Percentiles rank a stretch among this genome's conserved stretches.
These are phyloP conservation scores for Steatornis caripensis DNA, from an alignment of 2,113 vertebrate genomes.

Conservation along the genomic window DNA sequence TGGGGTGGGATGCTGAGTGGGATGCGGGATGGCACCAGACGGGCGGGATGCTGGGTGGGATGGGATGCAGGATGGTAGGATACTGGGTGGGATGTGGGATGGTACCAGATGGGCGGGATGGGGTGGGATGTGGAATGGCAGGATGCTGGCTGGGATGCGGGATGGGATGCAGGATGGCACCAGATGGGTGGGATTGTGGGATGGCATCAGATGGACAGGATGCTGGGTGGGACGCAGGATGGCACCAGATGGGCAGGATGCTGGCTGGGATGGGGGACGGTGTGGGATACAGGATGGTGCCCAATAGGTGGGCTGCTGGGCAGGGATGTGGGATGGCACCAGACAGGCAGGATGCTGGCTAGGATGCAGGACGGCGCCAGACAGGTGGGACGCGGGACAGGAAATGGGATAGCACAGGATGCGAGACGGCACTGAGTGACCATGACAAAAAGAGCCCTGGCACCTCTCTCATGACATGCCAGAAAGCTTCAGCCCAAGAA, in stretches of 20 bases:
- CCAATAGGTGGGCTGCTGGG: rapidly evolving
- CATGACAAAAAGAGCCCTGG: background rate
- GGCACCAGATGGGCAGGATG: background rate
- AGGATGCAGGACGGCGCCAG: background rate
- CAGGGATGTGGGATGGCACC: background rate
- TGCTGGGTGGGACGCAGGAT: background rate
- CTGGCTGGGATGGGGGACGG: background rate
- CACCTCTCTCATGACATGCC: background rate
- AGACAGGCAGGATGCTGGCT: background rate
- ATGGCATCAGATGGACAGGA: background rate
- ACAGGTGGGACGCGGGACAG: background rate
- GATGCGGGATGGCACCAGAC: background rate
- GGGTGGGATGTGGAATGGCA: too few relatives aligned
- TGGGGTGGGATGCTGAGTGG: background rate
- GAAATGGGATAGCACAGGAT: rapidly evolving
- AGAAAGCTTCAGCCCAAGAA: background rate
- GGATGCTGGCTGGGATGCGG: background rate
- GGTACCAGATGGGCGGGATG: too few relatives aligned
- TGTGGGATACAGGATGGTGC: background rate
- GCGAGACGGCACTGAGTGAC: background rate
- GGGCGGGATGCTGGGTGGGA: background rate
- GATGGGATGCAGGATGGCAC: background rate
- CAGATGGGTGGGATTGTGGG: background rate
- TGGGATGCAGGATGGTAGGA: background rate
- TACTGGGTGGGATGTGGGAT: background rate